A percentile compares a stretch with the other conserved stretches of the same genome.
Evolutionary conservation across 2,888 invertebrate genomes (phyloP).

Genomic region (Amblyjoppa proteus): DNA sequence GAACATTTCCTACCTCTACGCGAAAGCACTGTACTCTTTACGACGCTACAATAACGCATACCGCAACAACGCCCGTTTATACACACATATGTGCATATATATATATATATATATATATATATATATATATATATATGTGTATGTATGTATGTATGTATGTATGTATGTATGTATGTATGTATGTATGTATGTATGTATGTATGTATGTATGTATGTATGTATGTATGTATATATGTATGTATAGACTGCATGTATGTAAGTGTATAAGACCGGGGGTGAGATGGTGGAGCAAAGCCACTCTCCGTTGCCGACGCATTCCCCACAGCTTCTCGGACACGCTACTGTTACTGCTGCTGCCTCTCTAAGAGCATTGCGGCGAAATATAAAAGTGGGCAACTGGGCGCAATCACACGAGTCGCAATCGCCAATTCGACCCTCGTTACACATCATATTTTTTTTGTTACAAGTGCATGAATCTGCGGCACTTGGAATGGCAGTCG

Average conservation of each 20-base stretch:
- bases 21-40: constrained; percentile 62
- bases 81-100: constrained; percentile 28
- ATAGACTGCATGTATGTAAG: neutral
- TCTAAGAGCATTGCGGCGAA: constrained; percentile 37
- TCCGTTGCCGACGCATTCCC: constrained; percentile 58
- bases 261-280: constrained; percentile 3
- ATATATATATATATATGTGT: too few relatives aligned
- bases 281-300: constrained; percentile 30
- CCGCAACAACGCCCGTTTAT: constrained; percentile 36
- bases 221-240: too few relatives aligned
- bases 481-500: too few relatives aligned
- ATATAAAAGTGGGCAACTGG: constrained; percentile 44
- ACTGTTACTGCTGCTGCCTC: neutral
- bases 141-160: too few relatives aligned
- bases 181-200: too few relatives aligned
- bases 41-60: constrained; percentile 61
- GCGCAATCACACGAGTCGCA: too few relatives aligned
- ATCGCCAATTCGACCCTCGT: too few relatives aligned
- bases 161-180: too few relatives aligned
- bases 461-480: too few relatives aligned
- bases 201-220: too few relatives aligned
- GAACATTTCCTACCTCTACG: constrained; percentile 43
- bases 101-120: neutral
- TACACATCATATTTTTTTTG: too few relatives aligned
- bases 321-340: constrained; percentile 43